Evolutionary conservation across 1,140 invertebrate species (phyloP).

Genomic region (Orussus abietinus): DNA sequence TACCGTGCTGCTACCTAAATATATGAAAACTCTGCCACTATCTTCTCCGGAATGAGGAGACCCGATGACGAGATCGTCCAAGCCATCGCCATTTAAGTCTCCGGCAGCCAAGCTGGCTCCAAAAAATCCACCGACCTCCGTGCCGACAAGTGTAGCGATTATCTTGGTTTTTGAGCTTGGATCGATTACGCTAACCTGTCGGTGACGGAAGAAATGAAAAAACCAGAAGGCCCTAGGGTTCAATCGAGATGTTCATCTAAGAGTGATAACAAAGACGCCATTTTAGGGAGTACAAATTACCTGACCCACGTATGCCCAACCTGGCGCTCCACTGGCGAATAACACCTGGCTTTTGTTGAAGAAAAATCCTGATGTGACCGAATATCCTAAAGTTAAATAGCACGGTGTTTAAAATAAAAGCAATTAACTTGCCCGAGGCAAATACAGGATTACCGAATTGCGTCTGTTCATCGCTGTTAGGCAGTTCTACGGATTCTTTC

Average conservation of each 20-base stretch:
- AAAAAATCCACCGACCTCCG: slow-evolving; percentile 72
- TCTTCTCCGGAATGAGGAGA: slow-evolving; percentile 62
- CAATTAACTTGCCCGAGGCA: too few relatives aligned
- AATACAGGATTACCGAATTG: slow-evolving; percentile 22
- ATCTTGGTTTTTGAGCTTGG: slow-evolving; percentile 33
- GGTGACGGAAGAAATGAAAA: too few relatives aligned
- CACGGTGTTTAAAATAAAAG: too few relatives aligned
- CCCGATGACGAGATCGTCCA: slow-evolving; percentile 72
- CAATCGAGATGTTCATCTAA: neutral
- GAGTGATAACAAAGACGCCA: neutral
- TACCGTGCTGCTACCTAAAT: slow-evolving; percentile 39
- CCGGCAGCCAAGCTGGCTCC: slow-evolving; percentile 65
- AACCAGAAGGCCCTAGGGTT: too few relatives aligned
- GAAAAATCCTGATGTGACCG: slow-evolving; percentile 57
- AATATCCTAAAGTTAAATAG: slow-evolving; percentile 59
- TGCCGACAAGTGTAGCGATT: slow-evolving; percentile 43
- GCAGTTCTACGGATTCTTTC: slow-evolving; percentile 7
- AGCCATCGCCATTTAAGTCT: slow-evolving; percentile 70
- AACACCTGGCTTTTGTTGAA: slow-evolving; percentile 38
- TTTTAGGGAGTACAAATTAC: slow-evolving; percentile 13
- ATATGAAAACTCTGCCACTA: slow-evolving; percentile 61
- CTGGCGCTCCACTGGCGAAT: slow-evolving; percentile 57
- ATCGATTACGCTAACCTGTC: too few relatives aligned
- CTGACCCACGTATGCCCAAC: slow-evolving; percentile 48
- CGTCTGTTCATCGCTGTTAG: slow-evolving; percentile 15